A percentile compares a stretch with the other conserved stretches of the same genome.
phyloP scores from a whole-genome alignment of 2,113 vertebrate genomes.

The Halcyon malimbica region DNA sequence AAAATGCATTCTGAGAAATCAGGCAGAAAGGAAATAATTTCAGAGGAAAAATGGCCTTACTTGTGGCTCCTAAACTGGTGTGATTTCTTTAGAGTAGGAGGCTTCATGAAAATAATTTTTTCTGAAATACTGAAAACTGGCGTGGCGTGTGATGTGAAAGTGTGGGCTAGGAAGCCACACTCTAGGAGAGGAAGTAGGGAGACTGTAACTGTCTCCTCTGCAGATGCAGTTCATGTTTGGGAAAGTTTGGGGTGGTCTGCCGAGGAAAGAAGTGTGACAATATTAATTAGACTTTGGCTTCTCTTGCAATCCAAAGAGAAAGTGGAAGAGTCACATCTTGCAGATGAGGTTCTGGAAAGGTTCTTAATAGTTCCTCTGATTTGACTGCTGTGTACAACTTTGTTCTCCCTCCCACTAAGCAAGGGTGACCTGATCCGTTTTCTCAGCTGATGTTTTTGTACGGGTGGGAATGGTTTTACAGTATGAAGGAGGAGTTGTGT shows the following conservation, averaged over 20 bases:
- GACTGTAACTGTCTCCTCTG: not conserved
- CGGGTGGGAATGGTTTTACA: not conserved
- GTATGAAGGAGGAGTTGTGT: not conserved
- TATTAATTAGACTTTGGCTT: not conserved
- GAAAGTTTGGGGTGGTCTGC: not conserved
- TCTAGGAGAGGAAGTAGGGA: not conserved
- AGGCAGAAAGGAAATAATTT: not conserved
- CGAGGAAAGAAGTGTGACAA: not conserved
- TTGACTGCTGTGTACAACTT: not conserved
- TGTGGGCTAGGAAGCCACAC: not conserved
- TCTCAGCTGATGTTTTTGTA: not conserved
- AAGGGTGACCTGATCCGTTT: not conserved
- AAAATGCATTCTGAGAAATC: not conserved
- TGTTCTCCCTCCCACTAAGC: not conserved
- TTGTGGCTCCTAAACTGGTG: not conserved
- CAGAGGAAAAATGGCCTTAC: not conserved
- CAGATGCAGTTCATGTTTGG: not conserved
- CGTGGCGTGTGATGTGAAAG: fast-evolving
- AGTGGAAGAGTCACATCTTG: not conserved
- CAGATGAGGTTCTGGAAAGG: not conserved
- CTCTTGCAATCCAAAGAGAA: not conserved
- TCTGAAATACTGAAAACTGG: not conserved
- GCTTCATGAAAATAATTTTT: not conserved
- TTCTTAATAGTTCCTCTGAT: not conserved
- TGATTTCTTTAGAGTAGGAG: not conserved